phyloP scores from a whole-genome alignment of 1,140 invertebrate genomes.

The Bilobella aurantiaca region DNA sequence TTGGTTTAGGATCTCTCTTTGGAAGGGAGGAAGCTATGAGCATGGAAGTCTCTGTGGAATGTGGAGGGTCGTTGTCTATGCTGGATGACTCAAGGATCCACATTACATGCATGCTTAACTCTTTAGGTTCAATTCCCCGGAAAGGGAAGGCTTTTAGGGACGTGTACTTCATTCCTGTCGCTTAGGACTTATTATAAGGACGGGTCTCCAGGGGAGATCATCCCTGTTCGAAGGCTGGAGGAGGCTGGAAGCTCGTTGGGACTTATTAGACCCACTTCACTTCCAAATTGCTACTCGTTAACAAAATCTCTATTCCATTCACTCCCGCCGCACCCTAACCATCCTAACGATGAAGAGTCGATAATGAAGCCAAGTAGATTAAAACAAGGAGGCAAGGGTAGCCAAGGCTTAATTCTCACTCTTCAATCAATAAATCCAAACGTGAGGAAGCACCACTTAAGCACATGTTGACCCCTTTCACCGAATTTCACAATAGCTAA shows the following conservation, averaged over 20 bases:
- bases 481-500: too few relatives aligned
- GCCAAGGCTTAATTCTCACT: too few relatives aligned
- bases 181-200: constrained; percentile 1
- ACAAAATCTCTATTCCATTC: not conserved
- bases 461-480: too few relatives aligned
- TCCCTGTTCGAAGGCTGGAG: not conserved
- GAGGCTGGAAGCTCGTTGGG: not conserved
- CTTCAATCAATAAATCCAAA: too few relatives aligned
- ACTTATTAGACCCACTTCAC: constrained; percentile 6
- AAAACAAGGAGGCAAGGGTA: too few relatives aligned
- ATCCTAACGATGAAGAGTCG: not conserved
- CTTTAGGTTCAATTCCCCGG: constrained; percentile 1
- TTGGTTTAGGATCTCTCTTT: not conserved
- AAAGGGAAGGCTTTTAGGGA: constrained; percentile 1
- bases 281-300: constrained; percentile 3
- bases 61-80: too few relatives aligned
- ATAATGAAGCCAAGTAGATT: not conserved
- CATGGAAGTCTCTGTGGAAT: not conserved
- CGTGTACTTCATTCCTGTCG: not conserved
- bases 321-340: not conserved
- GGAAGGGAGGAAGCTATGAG: not conserved
- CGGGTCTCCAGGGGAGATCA: constrained; percentile 5
- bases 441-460: too few relatives aligned
- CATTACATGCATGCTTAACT: constrained; percentile 3
- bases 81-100: constrained; percentile 5